These are phyloP conservation scores for Epinotia demarniana DNA, from an alignment of 2,888 invertebrate species.

Conservation along the genomic window DNA sequence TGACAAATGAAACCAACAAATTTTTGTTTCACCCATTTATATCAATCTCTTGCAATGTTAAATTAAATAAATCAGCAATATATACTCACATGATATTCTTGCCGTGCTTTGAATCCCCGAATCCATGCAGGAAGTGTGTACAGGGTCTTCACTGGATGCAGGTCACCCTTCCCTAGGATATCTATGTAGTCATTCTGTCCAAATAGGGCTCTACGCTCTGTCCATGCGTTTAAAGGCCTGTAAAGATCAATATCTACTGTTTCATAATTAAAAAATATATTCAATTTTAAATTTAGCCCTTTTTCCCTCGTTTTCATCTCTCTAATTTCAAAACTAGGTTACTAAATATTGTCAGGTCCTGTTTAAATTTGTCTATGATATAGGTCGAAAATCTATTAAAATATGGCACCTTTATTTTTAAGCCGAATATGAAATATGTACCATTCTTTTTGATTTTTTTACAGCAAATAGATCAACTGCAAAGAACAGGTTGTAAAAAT, in stretches of 20 bases:
- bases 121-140: conserved; percentile 96
- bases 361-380: too few species aligned
- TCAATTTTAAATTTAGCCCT: neutral
- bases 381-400: too few species aligned
- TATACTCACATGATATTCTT: conserved; percentile 89
- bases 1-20: too few species aligned
- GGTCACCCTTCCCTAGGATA: conserved; percentile 92
- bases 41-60: neutral
- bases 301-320: neutral
- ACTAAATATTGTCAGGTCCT: too few species aligned
- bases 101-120: conserved; percentile 91
- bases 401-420: too few species aligned
- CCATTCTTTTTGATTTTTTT: too few species aligned
- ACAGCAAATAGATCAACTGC: too few species aligned
- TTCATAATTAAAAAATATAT: neutral
- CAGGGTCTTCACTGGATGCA: conserved; percentile 93
- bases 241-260: conserved; percentile 52
- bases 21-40: neutral
- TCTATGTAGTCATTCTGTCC: conserved; percentile 99
- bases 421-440: too few species aligned
- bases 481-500: neutral
- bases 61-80: neutral
- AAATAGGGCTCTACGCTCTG: conserved; percentile 90
- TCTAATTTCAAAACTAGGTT: neutral
- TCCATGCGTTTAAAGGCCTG: conserved; percentile 90